phyloP scores from a whole-genome alignment of 2,113 vertebrate species.

The Cranoglanis bouderius region DNA sequence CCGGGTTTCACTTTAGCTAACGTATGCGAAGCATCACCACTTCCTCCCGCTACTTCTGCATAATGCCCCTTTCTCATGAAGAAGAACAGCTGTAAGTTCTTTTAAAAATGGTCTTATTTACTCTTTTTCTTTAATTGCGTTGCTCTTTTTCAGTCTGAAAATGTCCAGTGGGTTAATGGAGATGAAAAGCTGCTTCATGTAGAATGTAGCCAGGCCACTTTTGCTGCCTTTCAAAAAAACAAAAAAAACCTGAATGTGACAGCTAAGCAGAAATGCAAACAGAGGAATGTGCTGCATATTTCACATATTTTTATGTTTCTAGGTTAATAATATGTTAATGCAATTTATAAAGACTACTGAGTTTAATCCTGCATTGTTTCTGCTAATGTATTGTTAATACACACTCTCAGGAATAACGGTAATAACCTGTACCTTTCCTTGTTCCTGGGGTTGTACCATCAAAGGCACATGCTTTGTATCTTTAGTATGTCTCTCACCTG shows the following conservation, averaged over 20 bases:
- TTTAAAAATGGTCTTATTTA: background rate
- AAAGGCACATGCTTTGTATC: background rate
- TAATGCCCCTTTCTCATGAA: conserved; percentile 68
- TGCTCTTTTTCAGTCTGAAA: background rate
- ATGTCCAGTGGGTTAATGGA: background rate
- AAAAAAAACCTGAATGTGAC: background rate
- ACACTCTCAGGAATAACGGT: background rate
- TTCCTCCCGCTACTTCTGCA: conserved; percentile 74
- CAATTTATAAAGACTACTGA: background rate
- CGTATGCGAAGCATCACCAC: conserved; percentile 60
- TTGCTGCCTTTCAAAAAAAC: background rate
- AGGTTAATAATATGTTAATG: background rate
- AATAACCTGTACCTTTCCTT: background rate
- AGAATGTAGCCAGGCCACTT: background rate
- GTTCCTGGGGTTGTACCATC: background rate
- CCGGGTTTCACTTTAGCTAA: conserved; percentile 45
- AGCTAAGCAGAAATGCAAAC: background rate
- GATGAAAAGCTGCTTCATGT: background rate
- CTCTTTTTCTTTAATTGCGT: background rate
- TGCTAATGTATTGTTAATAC: background rate
- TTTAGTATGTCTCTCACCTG: background rate
- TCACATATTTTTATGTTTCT: background rate
- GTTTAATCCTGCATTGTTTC: background rate
- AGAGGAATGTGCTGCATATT: background rate
- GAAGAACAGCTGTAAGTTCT: conserved; percentile 64